phyloP scores from a whole-genome alignment of 2,888 invertebrate species.

The Melieria picta region DNA sequence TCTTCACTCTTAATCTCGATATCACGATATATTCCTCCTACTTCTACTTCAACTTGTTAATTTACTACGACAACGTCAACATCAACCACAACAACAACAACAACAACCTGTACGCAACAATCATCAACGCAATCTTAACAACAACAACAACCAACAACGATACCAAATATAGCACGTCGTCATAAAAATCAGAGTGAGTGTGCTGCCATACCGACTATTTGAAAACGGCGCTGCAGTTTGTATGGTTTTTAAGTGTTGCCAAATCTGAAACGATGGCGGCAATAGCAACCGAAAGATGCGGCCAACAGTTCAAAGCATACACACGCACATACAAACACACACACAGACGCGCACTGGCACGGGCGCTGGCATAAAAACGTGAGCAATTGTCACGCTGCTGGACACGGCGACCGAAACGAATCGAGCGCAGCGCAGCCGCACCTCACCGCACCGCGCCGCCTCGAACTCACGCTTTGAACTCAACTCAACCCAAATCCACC shows the following conservation, averaged over 20 bases:
- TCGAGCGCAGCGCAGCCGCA: neutral
- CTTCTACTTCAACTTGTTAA: slow-evolving; percentile 17
- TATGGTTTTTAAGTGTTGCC: too few relatives aligned
- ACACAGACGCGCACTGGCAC: too few relatives aligned
- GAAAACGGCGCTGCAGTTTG: too few relatives aligned
- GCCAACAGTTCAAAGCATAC: too few relatives aligned
- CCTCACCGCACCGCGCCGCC: neutral
- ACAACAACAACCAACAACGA: slow-evolving; percentile 11
- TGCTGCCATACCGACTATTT: too few relatives aligned
- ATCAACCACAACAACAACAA: slow-evolving; percentile 1
- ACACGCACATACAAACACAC: too few relatives aligned
- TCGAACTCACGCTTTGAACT: too few relatives aligned
- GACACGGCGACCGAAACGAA: slow-evolving; percentile 1
- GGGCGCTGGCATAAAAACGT: too few relatives aligned
- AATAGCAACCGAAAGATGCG: too few relatives aligned
- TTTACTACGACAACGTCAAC: neutral
- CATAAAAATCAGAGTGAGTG: too few relatives aligned
- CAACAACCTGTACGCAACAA: neutral
- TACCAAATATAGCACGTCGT: too few relatives aligned
- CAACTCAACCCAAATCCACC: slow-evolving; percentile 2
- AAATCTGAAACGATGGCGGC: too few relatives aligned
- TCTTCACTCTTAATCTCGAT: slow-evolving; percentile 25
- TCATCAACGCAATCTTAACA: slow-evolving; percentile 6
- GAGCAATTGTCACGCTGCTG: slow-evolving; percentile 2
- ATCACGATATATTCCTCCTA: slow-evolving; percentile 18